phyloP scores from a whole-genome alignment of 2,797 vertebrate species.

The Falco columbarius region DNA sequence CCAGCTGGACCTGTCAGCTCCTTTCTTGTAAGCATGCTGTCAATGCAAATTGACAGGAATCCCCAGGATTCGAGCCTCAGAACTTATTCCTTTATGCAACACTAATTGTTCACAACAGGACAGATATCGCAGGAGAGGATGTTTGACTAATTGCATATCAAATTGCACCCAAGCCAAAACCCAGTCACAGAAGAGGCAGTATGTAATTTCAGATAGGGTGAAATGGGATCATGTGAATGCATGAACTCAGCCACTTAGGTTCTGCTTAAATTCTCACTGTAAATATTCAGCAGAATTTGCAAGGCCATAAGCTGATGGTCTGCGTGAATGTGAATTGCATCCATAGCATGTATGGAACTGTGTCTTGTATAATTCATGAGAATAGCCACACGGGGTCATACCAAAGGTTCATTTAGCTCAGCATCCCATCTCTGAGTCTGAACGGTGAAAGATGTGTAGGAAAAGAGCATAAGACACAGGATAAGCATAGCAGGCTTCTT shows the following conservation, averaged over 20 bases:
- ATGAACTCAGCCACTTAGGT: background rate
- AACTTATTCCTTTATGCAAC: background rate
- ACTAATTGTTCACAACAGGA: slow-evolving; percentile 24
- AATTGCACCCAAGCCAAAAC: slow-evolving; percentile 17
- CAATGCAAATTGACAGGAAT: slow-evolving; percentile 34
- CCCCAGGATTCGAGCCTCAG: background rate
- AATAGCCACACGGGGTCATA: background rate
- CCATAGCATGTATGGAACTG: background rate
- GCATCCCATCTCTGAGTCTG: background rate
- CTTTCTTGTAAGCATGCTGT: background rate
- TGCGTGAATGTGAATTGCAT: background rate
- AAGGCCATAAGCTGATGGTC: background rate
- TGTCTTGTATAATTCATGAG: slow-evolving; percentile 46
- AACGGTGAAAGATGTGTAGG: background rate
- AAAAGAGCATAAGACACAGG: background rate
- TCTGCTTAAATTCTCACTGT: background rate
- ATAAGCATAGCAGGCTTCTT: background rate
- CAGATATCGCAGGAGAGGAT: background rate
- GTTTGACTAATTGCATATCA: slow-evolving; percentile 45
- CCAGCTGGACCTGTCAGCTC: background rate
- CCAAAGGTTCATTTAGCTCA: slow-evolving; percentile 19
- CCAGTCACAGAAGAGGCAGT: background rate
- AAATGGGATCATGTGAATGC: background rate
- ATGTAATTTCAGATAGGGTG: background rate
- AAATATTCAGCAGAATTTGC: background rate